A percentile compares a stretch with the other conserved stretches of the same genome.
Conservation (phyloP, 2,888 invertebrate genomes). For the Drosophila limbata region DNA sequence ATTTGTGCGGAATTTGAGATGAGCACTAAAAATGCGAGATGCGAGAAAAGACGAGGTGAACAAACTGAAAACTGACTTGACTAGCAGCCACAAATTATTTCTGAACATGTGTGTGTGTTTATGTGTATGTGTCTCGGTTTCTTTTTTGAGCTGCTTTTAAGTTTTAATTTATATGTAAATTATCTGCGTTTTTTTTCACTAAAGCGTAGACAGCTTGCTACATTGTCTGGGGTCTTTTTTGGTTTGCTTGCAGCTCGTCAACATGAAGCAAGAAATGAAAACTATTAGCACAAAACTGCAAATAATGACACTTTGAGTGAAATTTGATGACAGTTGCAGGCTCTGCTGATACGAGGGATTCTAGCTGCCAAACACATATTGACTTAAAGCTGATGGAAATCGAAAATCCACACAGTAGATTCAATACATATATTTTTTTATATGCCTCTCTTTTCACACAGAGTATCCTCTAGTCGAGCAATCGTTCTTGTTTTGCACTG, state of each 20-base stretch:
- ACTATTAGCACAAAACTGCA: conserved; percentile 71
- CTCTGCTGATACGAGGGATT: conserved; percentile 10
- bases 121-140: conserved; percentile 7
- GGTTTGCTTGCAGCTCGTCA: conserved; percentile 25
- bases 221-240: conserved; percentile 28
- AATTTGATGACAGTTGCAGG: conserved; percentile 68
- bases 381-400: neutral
- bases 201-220: conserved; percentile 29
- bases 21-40: conserved; percentile 33
- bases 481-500: neutral
- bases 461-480: neutral
- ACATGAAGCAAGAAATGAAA: conserved; percentile 10
- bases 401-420: neutral
- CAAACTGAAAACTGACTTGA: conserved; percentile 50
- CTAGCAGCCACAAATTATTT: conserved; percentile 16
- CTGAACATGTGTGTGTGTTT: neutral
- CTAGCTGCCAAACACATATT: conserved; percentile 2
- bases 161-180: conserved; percentile 80
- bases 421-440: neutral
- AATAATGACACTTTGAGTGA: conserved; percentile 73
- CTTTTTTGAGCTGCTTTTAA: conserved; percentile 54
- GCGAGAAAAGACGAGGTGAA: conserved; percentile 58
- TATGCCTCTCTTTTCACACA: neutral
- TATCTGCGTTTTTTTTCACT: conserved; percentile 31
- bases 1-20: conserved; percentile 69